Percentiles rank a stretch among this genome's conserved stretches.
phyloP scores from a whole-genome alignment of 2,113 vertebrate genomes.

The Andinoacara biseriatus region DNA sequence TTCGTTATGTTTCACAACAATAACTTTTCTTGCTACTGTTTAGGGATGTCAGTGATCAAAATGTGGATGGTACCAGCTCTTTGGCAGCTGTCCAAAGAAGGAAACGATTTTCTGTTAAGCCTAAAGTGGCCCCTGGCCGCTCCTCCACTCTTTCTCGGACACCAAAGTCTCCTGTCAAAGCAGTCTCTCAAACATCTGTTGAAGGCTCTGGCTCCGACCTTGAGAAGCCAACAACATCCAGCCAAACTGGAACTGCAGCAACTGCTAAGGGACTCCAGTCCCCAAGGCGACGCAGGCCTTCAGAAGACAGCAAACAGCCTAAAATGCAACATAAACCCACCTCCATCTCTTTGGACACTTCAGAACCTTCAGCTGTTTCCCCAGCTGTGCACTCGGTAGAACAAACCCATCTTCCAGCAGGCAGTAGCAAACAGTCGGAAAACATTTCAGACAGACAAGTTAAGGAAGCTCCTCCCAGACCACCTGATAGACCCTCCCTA shows the following conservation, averaged over 20 bases:
- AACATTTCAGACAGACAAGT: background rate
- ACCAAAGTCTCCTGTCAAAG: slow-evolving; percentile 69
- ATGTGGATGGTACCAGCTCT: slow-evolving; percentile 62
- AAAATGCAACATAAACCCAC: slow-evolving; percentile 35
- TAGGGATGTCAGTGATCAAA: slow-evolving; percentile 76
- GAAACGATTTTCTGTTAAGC: slow-evolving; percentile 86
- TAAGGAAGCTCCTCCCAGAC: slow-evolving; percentile 46
- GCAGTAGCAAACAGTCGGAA: slow-evolving; percentile 19
- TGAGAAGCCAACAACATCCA: slow-evolving; percentile 35
- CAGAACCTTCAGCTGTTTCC: background rate
- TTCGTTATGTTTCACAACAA: background rate
- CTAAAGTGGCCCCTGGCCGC: slow-evolving; percentile 80
- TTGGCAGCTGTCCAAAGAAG: slow-evolving; percentile 83
- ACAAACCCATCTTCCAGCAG: background rate
- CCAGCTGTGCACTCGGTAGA: slow-evolving; percentile 28
- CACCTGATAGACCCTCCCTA: slow-evolving; percentile 50
- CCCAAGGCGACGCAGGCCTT: slow-evolving; percentile 50
- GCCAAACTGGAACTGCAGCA: background rate
- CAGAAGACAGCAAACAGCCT: slow-evolving; percentile 52
- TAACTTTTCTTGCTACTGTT: background rate
- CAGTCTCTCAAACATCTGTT: slow-evolving; percentile 26
- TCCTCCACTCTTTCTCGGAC: slow-evolving; percentile 52
- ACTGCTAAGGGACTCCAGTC: slow-evolving; percentile 33
- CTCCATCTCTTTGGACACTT: background rate
- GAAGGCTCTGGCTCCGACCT: slow-evolving; percentile 37